Base-by-base conservation (phyloP, 2,888 invertebrate genomes). In the Pseudococcus jackbeardsleyi region DNA sequence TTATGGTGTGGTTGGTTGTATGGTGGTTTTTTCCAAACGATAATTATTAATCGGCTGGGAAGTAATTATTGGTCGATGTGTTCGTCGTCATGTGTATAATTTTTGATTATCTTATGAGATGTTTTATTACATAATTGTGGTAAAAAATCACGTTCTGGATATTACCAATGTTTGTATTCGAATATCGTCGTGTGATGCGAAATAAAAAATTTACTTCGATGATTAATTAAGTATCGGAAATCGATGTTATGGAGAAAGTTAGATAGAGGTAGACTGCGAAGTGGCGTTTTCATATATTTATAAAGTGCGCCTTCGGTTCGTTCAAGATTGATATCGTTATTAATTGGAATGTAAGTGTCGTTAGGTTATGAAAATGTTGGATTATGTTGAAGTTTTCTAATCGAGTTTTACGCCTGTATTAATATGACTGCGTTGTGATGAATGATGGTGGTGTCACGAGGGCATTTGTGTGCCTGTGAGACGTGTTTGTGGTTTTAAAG, bases 1-100 rank as follows among this genome's bases (percentile, higher is more conserved):
- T 79, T 19, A 33, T 72, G 19, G 19, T 46, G n/a, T 42, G 79
- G 42, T 79, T 79, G 33, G 8, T 9, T n/a, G 79, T 79, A 42
- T 79, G n/a, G 46, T 15, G 59, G 72, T 72, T 72, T 7, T 79
- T 46, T 79, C 42, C 0, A 79, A 42, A 79, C 42, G 42, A n/a
- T 79, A 39, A 72, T 68, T 68, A 72, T 72, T 79, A 79, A 79
- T 79, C n/a, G 79, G 79, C 7, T 39, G 79, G 39, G 79, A 79
- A 42, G 79, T 79, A 79, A 79, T 79, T 79, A 79, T 42, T 79
- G n/a, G 9, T n/a, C 3, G 26, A 33, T 33, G 26, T 79, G 64
- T 64, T 19, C 54, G 54, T 54, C 5, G 0, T 17, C 54, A 54
- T 54, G 54, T 54, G 59, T 59, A 9, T 59, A 59, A 59, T 59